Percentiles rank a stretch among this genome's conserved stretches.
Evolutionary conservation across 2,113 vertebrate species (phyloP).

Genomic region (Sminthopsis crassicaudata): DNA sequence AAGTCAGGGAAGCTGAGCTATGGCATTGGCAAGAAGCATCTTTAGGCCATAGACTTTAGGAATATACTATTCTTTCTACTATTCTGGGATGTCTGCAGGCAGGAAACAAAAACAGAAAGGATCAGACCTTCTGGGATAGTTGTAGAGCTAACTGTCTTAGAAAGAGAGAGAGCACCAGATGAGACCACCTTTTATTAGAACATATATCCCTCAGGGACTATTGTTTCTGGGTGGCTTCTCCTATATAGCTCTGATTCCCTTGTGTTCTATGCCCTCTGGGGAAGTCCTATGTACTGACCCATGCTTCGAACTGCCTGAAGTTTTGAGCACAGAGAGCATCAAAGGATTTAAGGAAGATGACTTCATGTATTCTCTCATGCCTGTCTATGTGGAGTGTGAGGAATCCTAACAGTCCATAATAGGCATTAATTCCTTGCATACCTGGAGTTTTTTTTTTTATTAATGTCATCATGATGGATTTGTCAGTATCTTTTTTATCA

Average conservation of each 20-base stretch:
- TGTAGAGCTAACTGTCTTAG: background rate
- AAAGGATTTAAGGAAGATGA: background rate
- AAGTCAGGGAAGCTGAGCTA: background rate
- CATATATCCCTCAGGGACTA: background rate
- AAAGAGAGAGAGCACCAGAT: background rate
- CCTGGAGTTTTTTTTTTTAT: background rate
- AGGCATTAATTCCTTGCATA: conserved; percentile 7
- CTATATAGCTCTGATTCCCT: background rate
- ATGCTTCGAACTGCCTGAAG: background rate
- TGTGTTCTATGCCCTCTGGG: background rate
- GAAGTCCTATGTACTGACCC: background rate
- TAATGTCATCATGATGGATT: background rate
- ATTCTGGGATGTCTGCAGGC: background rate
- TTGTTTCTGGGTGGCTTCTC: background rate
- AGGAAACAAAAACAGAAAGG: background rate
- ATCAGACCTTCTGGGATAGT: background rate
- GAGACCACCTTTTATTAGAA: background rate
- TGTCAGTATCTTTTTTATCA: conserved; percentile 48
- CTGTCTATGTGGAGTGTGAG: background rate
- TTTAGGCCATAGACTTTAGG: background rate
- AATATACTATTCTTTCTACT: background rate
- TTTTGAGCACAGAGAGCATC: background rate
- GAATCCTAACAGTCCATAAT: background rate
- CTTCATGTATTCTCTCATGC: background rate
- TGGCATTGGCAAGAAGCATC: background rate